Evolutionary conservation across 2,888 invertebrate genomes (phyloP), one percentile per base, ranked within the genome.

Genomic region (Watsonalla binaria): DNA sequence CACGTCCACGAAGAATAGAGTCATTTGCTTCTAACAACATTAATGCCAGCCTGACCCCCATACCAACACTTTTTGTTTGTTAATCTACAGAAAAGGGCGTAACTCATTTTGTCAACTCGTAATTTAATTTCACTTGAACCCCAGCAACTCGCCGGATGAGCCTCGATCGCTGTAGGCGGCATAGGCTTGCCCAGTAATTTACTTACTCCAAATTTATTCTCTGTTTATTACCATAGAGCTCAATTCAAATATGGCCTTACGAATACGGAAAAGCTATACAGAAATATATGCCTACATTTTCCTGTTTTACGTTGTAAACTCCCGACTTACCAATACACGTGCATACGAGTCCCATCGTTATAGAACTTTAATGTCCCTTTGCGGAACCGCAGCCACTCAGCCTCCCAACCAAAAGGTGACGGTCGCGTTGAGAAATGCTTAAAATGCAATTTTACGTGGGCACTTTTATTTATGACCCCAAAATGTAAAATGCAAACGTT

Each of bases 61-160:
- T 76, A 82, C 82, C 88, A 84, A 86, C 87, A 88, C 83, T 89
- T 90, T 90, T 89, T 90, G 90, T 90, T 90, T 90, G 89, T 90
- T 90, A 90, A 90, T 90, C 88, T 86, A 84, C 84, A 87, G 87
- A 87, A 86, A 86, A 88, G 89, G 90, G 89, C 90, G 90, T 90
- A 85, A 89, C 89, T 90, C 90, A 86, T 89, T 90, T 89, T 86
- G 88, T 89, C 89, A 84, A 86, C 87, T 82, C 79, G 84, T 90
- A 90, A 90, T 90, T 89, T 87, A 87, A 90, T 90, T 90, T 86
- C 78, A 78, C 76, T 80, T 82, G 82, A 80, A 82, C 87, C 87
- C 86, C 82, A 74, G 70, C 76, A 65, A 76, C 70, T 74, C 74
- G 62, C 61, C 65, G 69, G 63, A 51, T 57, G 60, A 52, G 69